phyloP scores from a whole-genome alignment of 2,113 vertebrate species.

The Takifugu bimaculatus region DNA sequence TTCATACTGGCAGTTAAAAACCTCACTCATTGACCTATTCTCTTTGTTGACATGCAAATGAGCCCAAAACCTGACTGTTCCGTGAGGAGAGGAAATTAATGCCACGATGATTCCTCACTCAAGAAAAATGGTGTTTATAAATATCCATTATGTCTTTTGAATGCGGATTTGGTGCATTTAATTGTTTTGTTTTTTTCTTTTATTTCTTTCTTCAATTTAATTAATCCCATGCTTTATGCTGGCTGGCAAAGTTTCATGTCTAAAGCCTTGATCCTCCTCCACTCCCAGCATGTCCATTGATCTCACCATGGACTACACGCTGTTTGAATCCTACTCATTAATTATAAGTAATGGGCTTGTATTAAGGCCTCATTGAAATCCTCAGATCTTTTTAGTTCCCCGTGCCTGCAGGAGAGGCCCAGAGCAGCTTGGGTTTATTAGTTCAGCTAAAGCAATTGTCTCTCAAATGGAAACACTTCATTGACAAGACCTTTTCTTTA shows the following conservation, averaged over 20 bases:
- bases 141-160: constrained; percentile 56
- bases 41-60: constrained; percentile 54
- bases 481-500: constrained; percentile 69
- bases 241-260: constrained; percentile 56
- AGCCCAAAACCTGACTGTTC: constrained; percentile 46
- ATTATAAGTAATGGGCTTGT: constrained; percentile 77
- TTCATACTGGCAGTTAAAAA: constrained; percentile 27
- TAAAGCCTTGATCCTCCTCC: constrained; percentile 50
- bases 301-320: constrained; percentile 59
- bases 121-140: constrained; percentile 45
- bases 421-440: constrained; percentile 69
- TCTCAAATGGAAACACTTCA: constrained; percentile 70
- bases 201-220: constrained; percentile 55
- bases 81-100: constrained; percentile 39
- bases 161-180: constrained; percentile 48
- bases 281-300: constrained; percentile 60
- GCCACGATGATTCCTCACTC: constrained; percentile 24
- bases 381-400: constrained; percentile 68
- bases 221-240: constrained; percentile 59
- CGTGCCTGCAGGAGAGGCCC: constrained; percentile 56
- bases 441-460: constrained; percentile 69
- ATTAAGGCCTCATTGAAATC: constrained; percentile 73
- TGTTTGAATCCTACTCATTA: constrained; percentile 72
- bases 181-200: constrained; percentile 4
- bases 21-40: constrained; percentile 49